Evolutionary conservation across 2,888 invertebrate species (phyloP), one percentile per base, ranked within the genome.

Genomic region (Hofmannophila pseudospretella): DNA sequence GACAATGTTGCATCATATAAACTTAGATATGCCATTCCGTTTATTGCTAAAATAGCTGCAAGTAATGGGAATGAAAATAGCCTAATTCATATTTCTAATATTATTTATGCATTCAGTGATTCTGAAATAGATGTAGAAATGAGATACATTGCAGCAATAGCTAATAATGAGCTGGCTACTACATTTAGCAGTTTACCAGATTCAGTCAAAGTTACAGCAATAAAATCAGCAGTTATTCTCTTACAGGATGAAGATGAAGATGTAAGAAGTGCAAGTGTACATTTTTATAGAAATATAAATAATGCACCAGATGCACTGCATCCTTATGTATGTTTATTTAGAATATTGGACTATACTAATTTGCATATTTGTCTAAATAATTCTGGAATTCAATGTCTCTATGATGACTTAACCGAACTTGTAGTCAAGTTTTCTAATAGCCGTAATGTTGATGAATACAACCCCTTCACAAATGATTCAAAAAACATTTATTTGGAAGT

Each of bases 211-310:
- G 54, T 73, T 25, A 66, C 49, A 38, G 60, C 75, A 32, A 65
- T 87, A 22, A 69, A 75, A 55, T 63, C 80, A 28, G 77, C 70
- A 33, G 54, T 88, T n/a, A 62, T 75, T 26, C 62, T 89, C 3
- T 53, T 90, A 27, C 89, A 88, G 68, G 90, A 90, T 61, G 90
- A 90, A 54, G 80, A 88, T 51, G 69, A 75, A 36, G 78, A 81
- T 47, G 71, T 90, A 8, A 78, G 89, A 49, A 74, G 74, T 47
- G 42, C 66, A 14, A 72, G 76, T 57, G 68, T 74, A 3, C 41
- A 62, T 27, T 81, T 71, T 47, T 77, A 73, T 43, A 64, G 54
- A 44, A 67, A 62, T 44, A 34, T 75, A 14, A 55, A 28, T 11
- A 52, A 57, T 30, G 39, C 44, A 4, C 22, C 51, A 13, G 28